Conservation (phyloP, 2,888 invertebrate species). For the Synergus itoensis region DNA sequence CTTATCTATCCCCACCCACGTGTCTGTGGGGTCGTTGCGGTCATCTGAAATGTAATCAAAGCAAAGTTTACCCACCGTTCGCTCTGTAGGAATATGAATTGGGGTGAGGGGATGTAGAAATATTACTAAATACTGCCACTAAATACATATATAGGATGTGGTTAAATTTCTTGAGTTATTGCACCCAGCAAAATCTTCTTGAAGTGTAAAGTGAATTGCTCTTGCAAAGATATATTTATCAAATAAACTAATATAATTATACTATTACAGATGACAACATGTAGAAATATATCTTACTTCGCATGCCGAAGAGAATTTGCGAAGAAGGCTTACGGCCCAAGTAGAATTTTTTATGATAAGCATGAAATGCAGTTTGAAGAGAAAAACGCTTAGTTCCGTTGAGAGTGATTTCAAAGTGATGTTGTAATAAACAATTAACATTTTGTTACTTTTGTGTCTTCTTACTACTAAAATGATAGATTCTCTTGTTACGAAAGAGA, state of each 20-base stretch:
- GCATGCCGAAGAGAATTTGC: no score
- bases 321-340: no score
- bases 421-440: no score
- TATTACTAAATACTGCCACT: neutral
- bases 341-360: no score
- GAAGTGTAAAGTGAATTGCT: neutral
- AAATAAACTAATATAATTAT: neutral
- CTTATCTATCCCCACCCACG: conserved; percentile 69
- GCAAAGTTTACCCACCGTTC: conserved; percentile 45
- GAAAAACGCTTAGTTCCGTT: no score
- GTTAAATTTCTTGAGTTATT: neutral
- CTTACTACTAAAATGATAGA: no score
- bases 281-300: no score
- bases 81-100: conserved; percentile 42
- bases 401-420: no score
- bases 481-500: no score
- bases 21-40: conserved; percentile 62
- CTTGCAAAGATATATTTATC: neutral
- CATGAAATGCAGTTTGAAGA: no score
- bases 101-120: conserved; percentile 18
- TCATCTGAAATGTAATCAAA: conserved; percentile 67
- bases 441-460: no score
- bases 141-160: neutral
- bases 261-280: neutral
- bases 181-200: neutral